Evolutionary conservation across 2,797 vertebrate genomes (phyloP).

Genomic region (Paramormyrops hopkinsi): DNA sequence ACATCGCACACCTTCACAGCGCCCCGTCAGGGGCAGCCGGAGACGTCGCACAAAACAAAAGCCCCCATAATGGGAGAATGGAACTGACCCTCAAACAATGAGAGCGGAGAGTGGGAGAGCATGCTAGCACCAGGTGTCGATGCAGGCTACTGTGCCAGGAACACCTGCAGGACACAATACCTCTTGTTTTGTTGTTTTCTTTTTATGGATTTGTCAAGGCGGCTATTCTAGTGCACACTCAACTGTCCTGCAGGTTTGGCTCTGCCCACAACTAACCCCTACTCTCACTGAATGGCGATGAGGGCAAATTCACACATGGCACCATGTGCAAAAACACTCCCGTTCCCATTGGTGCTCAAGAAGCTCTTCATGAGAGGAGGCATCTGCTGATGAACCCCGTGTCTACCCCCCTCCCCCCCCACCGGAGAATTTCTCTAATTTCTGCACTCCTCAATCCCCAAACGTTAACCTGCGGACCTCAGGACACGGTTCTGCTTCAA

Average conservation of each 20-base stretch:
- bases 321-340: not conserved
- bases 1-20: not conserved
- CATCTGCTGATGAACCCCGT: not conserved
- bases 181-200: conserved; percentile 40
- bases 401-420: not conserved
- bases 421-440: not conserved
- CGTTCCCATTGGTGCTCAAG: not conserved
- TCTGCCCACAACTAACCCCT: not conserved
- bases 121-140: conserved; percentile 39
- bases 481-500: not conserved
- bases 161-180: conserved; percentile 43
- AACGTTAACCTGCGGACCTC: not conserved
- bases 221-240: conserved; percentile 1
- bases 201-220: conserved; percentile 25
- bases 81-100: not conserved
- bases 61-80: not conserved
- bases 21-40: not conserved
- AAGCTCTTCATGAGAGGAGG: not conserved
- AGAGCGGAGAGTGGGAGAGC: not conserved
- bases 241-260: not conserved
- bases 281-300: not conserved
- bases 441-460: not conserved
- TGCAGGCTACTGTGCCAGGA: conserved; percentile 37
- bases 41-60: not conserved
- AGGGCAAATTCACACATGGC: not conserved